Base-by-base conservation (phyloP, 2,888 invertebrate species). In the Opisthograptis luteolata region DNA sequence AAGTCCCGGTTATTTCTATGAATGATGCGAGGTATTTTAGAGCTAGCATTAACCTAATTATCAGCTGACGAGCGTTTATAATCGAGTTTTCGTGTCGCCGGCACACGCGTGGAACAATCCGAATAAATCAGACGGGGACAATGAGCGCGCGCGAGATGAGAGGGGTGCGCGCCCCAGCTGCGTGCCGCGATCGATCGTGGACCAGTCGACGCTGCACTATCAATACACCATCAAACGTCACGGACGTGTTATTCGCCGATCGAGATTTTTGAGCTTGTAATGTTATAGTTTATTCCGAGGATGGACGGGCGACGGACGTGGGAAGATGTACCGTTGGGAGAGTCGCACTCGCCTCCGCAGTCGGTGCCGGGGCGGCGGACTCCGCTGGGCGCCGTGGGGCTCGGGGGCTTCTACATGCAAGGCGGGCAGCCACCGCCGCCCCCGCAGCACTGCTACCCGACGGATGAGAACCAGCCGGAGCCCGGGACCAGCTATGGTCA, bases 361-460 rank as follows among this genome's bases (percentile, higher is more conserved):
- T 93, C 93, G 66, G 93, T 93, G 54, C 93, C 93, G 22, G 93
- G 93, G 1, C 84, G 95, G 61, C 87, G 96, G 68, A 97, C 96
- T 22, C 96, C 96, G 15, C 84, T 97, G 43, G 96, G 96, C 7
- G 94, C 96, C 3, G 96, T 97, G 14, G 96, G 96, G 9, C 90
- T 97, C 17, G 96, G 96, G 14, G 96, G 96, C n/a, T 96, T 96
- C 84, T 96, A 96, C 84, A 96, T 96, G 80, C 96, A 95, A 76
- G 91, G 92, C 53, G 92, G 92, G 40, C 90, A 92, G 76, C 87
- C 90, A 59, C 85, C 87, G 66, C 82, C 80, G 19, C 84, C 87
- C 56, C 91, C 91, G 24, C 92, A 92, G 75, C 93, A 72, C 83
- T 92, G 84, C 75, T 89, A 86, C 51, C 89, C 86, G 78, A 94